These are phyloP conservation scores for Caenorhabditis sinica DNA, from an alignment of 2,888 invertebrate genomes.

Conservation along the genomic window DNA sequence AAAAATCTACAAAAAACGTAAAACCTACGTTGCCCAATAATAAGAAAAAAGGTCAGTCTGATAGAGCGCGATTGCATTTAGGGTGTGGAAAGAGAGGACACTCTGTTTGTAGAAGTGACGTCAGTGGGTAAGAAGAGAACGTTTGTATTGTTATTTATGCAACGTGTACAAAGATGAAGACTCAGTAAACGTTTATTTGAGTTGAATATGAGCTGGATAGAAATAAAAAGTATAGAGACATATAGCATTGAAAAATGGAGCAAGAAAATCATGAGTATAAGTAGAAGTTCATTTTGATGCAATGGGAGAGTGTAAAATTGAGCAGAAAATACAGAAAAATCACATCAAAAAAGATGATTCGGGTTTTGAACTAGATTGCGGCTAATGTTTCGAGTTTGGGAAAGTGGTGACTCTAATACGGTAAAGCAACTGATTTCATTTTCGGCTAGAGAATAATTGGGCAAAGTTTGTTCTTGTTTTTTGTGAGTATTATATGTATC, in stretches of 20 bases:
- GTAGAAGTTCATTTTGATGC: not conserved
- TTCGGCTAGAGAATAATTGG: constrained; percentile 15
- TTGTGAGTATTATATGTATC: not conserved
- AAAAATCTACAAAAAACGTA: constrained; percentile 9
- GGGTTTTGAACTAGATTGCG: constrained; percentile 39
- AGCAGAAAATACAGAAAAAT: constrained; percentile 42
- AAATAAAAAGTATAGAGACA: not conserved
- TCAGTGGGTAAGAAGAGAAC: not conserved
- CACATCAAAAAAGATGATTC: constrained; percentile 36
- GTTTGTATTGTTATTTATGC: constrained; percentile 21
- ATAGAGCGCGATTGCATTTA: constrained; percentile 45
- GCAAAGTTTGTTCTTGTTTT: constrained; percentile 2
- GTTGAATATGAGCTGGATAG: not conserved
- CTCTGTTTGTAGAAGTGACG: constrained; percentile 20
- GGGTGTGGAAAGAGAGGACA: not conserved
- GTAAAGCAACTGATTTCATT: constrained; percentile 58
- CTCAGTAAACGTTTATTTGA: constrained; percentile 22
- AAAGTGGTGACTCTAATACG: constrained; percentile 23
- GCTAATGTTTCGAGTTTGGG: constrained; percentile 7
- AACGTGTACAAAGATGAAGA: constrained; percentile 32
- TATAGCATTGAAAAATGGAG: not conserved
- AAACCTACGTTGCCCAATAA: constrained; percentile 4
- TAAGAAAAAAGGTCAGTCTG: constrained; percentile 9
- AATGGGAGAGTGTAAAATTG: not conserved
- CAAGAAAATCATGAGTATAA: not conserved